Evolutionary conservation across 2,113 vertebrate species (phyloP).

Genomic region (Trinectes maculatus): DNA sequence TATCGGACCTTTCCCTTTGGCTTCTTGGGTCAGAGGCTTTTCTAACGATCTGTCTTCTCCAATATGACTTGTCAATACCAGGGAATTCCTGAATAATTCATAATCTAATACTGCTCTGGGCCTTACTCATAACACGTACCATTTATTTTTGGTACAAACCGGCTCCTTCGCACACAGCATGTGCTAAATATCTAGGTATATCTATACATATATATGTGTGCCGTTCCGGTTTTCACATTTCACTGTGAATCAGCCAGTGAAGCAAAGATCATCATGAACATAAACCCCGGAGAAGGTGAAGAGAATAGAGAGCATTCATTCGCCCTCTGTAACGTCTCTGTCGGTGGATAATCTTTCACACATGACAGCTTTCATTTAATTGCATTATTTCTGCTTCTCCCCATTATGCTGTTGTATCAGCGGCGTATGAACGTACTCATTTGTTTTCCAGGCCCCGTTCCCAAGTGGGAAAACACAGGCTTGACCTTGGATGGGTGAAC

Average conservation of each 20-base stretch:
- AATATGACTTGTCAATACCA: slow-evolving; percentile 2
- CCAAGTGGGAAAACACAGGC: slow-evolving; percentile 26
- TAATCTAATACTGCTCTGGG: background rate
- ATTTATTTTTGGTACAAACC: no score
- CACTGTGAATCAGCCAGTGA: slow-evolving; percentile 3
- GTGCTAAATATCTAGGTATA: no score
- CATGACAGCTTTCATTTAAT: slow-evolving; percentile 65
- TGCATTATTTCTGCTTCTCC: slow-evolving; percentile 59
- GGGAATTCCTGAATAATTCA: background rate
- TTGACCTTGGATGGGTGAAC: slow-evolving; percentile 44
- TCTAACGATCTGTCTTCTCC: slow-evolving; percentile 19
- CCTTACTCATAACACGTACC: background rate
- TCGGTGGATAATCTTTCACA: slow-evolving; percentile 61
- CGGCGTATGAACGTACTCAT: slow-evolving; percentile 33
- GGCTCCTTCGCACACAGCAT: background rate
- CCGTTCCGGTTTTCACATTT: background rate
- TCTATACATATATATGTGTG: background rate
- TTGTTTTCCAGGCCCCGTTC: slow-evolving; percentile 28
- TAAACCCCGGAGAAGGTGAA: slow-evolving; percentile 2
- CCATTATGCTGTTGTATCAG: slow-evolving; percentile 47
- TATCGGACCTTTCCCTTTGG: slow-evolving; percentile 7
- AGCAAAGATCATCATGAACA: slow-evolving; percentile 12
- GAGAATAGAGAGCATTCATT: slow-evolving; percentile 23
- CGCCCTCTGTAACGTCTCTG: slow-evolving; percentile 43
- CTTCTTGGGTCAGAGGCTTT: slow-evolving; percentile 16